Conservation (phyloP, 2,113 vertebrate species). For the Theristicus caerulescens region DNA sequence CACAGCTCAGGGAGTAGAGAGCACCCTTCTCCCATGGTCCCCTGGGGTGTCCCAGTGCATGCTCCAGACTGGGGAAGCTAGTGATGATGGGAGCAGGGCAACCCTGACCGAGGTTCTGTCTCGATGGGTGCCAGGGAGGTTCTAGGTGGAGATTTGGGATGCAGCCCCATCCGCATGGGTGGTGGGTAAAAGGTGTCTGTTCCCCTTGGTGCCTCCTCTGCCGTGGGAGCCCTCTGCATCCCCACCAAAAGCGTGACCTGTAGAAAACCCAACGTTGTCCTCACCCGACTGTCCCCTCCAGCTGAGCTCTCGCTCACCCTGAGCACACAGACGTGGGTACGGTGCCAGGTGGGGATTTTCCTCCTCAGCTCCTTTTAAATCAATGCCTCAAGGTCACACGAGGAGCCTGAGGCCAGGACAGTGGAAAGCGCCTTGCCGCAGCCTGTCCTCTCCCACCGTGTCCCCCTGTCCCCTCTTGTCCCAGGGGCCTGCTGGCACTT, state of each 20-base stretch:
- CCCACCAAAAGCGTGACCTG: background rate
- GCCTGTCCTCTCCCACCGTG: background rate
- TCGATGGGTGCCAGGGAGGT: background rate
- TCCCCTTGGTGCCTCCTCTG: background rate
- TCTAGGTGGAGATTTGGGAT: background rate
- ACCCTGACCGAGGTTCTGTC: background rate
- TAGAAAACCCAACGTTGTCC: background rate
- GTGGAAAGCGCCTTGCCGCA: background rate
- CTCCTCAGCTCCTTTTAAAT: background rate
- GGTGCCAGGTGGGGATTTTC: background rate
- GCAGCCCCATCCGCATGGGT: background rate
- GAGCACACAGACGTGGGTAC: background rate
- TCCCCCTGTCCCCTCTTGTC: background rate
- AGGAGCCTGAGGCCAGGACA: background rate
- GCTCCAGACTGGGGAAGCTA: background rate
- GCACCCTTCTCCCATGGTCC: fast-evolving
- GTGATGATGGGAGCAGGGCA: background rate
- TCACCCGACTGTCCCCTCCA: background rate
- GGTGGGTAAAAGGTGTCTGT: background rate
- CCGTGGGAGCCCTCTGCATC: background rate
- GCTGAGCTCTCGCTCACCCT: background rate
- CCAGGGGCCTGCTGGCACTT: background rate
- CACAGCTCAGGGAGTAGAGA: background rate
- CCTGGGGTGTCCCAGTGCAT: background rate
- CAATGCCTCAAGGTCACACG: background rate